A percentile compares a stretch with the other conserved stretches of the same genome.
Conservation (phyloP, 2,113 vertebrate genomes). For the Lophura nycthemera region DNA sequence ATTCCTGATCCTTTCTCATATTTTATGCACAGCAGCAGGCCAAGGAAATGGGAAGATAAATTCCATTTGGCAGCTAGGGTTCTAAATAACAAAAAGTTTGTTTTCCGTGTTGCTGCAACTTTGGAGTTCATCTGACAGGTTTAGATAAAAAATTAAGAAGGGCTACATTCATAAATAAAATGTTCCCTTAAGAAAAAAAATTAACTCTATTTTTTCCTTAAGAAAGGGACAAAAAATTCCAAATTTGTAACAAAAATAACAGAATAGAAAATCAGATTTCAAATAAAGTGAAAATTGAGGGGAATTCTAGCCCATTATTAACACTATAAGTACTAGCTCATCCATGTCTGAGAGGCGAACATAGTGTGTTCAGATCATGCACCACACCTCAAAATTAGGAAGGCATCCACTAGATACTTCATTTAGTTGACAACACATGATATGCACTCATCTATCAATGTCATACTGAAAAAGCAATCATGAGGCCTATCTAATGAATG, state of each 20-base stretch:
- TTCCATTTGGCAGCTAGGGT: not conserved
- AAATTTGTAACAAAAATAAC: not conserved
- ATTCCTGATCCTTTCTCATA: not conserved
- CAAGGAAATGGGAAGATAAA: not conserved
- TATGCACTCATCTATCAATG: not conserved
- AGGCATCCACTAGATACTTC: not conserved
- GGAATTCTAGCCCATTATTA: not conserved
- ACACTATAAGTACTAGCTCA: not conserved
- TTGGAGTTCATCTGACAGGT: not conserved
- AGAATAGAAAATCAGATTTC: not conserved
- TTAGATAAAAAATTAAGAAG: too few relatives aligned
- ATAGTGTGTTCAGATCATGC: not conserved
- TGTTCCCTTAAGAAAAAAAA: not conserved
- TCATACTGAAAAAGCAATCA: not conserved
- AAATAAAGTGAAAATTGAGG: not conserved
- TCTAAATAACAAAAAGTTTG: not conserved
- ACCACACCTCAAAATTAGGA: not conserved
- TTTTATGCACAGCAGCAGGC: not conserved
- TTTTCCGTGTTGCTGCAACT: not conserved
- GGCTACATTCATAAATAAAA: not conserved
- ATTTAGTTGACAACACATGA: not conserved
- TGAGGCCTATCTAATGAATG: constrained; percentile 46
- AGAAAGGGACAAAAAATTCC: not conserved
- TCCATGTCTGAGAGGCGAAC: not conserved
- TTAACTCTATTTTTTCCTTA: too few relatives aligned